Percentiles rank a stretch among this genome's conserved stretches.
These are phyloP conservation scores for Glandiceps talaboti DNA, from an alignment of 53 echinoderm and acorn worm species.

Conservation along the genomic window DNA sequence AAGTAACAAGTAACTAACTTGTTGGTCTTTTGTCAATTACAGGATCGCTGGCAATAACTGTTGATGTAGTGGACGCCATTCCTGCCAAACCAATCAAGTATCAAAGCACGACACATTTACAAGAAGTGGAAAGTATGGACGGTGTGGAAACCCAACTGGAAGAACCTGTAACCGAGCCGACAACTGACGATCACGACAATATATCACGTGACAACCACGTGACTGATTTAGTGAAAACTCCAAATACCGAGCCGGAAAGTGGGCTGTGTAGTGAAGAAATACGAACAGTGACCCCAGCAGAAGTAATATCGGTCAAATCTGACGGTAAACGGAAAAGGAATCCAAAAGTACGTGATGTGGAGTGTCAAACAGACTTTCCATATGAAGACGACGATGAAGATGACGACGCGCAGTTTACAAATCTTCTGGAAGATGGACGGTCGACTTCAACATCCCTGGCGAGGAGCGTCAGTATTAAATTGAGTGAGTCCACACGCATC, in stretches of 20 bases:
- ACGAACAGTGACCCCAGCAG: background rate
- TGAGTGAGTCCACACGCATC: too few species aligned
- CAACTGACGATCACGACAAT: too few species aligned
- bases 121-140: background rate
- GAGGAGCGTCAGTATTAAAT: background rate
- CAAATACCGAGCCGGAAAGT: background rate
- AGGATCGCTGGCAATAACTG: background rate
- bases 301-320: background rate
- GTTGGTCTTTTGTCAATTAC: too few species aligned
- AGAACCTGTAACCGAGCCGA: too few species aligned
- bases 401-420: background rate
- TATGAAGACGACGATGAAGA: background rate
- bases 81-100: background rate
- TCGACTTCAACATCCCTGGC: background rate
- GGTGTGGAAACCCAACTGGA: background rate
- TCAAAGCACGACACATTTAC: background rate
- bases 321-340: too few species aligned
- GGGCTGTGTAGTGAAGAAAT: background rate
- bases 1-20: too few species aligned
- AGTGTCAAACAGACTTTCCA: background rate
- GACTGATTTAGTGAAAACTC: background rate
- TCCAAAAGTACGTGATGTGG: background rate
- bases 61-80: background rate
- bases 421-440: background rate
- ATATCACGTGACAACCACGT: background rate